phyloP scores from a whole-genome alignment of 2,797 vertebrate species.

The Spheniscus humboldti region DNA sequence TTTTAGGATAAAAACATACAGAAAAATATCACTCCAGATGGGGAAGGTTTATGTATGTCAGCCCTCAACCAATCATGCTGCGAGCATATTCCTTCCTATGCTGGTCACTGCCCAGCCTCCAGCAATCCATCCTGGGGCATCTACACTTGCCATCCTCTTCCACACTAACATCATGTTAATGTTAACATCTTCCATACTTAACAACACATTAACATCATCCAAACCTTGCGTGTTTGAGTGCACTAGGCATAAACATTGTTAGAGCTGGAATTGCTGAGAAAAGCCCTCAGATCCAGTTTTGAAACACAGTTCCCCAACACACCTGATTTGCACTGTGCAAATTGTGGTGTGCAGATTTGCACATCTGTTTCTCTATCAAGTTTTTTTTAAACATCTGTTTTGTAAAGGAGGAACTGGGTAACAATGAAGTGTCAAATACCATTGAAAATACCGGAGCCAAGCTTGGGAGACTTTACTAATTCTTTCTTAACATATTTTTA shows the following conservation, averaged over 20 bases:
- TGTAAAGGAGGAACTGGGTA: background rate
- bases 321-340: background rate
- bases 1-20: background rate
- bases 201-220: background rate
- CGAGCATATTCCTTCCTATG: background rate
- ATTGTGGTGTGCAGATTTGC: background rate
- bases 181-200: background rate
- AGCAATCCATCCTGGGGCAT: background rate
- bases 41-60: background rate
- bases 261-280: background rate
- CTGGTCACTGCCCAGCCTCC: background rate
- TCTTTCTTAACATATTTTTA: background rate
- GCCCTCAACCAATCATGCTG: background rate
- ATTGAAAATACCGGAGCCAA: background rate
- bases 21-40: slow-evolving; percentile 6
- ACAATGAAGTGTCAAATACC: background rate
- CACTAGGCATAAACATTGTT: background rate
- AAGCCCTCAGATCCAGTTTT: background rate
- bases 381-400: background rate
- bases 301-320: background rate
- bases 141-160: background rate
- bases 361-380: background rate
- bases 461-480: background rate
- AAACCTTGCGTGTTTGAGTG: background rate
- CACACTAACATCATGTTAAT: background rate